These are phyloP conservation scores for Athalia cordata DNA, from an alignment of 2,888 invertebrate species.

Conservation along the genomic window DNA sequence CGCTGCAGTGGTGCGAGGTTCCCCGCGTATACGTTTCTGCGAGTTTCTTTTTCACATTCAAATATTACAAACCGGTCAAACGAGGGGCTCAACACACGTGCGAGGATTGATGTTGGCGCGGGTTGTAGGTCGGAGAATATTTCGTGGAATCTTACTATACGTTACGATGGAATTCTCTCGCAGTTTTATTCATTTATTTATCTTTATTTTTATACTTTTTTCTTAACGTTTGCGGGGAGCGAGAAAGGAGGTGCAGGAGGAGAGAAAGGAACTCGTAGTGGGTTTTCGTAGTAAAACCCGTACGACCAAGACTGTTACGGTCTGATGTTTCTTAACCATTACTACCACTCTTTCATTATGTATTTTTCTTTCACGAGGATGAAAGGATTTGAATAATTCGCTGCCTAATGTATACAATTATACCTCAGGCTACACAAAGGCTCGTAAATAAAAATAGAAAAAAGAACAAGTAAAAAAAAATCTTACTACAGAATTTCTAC, in stretches of 20 bases:
- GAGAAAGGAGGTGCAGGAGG: neutral
- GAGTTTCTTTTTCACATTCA: conserved; percentile 32
- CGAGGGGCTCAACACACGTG: conserved; percentile 37
- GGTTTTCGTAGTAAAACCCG: conserved; percentile 41
- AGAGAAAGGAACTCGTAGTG: conserved; percentile 33
- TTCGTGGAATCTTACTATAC: conserved; percentile 45
- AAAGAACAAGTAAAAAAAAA: neutral
- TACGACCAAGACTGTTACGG: conserved; percentile 36
- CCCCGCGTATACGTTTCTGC: neutral
- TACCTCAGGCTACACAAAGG: conserved; percentile 30
- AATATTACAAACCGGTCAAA: conserved; percentile 38
- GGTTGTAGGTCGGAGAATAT: conserved; percentile 43
- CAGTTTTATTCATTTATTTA: conserved; percentile 31
- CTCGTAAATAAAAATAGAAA: conserved; percentile 11
- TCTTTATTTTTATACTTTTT: neutral
- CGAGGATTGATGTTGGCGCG: conserved; percentile 23
- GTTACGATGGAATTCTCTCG: conserved; percentile 42
- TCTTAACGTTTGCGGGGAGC: neutral
- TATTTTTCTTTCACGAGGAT: conserved; percentile 32
- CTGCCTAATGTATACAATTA: conserved; percentile 35
- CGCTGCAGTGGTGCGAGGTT: neutral
- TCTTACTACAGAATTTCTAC: conserved; percentile 34
- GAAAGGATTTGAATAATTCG: conserved; percentile 43
- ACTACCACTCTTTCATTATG: conserved; percentile 31
- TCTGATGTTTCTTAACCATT: conserved; percentile 2